phyloP scores from a whole-genome alignment of 2,888 invertebrate species.

The Hoplodrina ambigua region DNA sequence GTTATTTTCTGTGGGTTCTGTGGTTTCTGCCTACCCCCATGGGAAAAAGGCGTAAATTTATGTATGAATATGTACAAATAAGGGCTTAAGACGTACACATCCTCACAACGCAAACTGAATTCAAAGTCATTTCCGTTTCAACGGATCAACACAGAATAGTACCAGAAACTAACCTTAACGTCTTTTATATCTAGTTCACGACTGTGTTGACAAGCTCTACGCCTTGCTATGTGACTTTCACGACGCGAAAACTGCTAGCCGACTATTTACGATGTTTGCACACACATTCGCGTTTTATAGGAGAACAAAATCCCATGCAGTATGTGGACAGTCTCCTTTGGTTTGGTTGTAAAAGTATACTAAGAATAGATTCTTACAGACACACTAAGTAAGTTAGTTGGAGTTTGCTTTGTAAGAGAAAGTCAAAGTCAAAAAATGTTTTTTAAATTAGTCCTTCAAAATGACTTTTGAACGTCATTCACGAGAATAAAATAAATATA shows the following conservation, averaged over 20 bases:
- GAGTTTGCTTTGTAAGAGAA: background rate
- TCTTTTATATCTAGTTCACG: constrained; percentile 69
- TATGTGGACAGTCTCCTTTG: background rate
- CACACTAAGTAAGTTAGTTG: background rate
- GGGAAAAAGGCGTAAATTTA: too few species aligned
- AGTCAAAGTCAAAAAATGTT: background rate
- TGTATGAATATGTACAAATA: too few species aligned
- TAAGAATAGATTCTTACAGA: background rate
- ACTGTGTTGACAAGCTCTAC: constrained; percentile 64
- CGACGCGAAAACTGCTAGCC: constrained; percentile 29
- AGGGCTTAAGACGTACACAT: background rate
- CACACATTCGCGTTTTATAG: constrained; percentile 19
- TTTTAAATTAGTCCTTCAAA: too few species aligned
- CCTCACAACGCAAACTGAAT: background rate
- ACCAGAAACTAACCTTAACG: constrained; percentile 37
- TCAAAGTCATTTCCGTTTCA: constrained; percentile 16
- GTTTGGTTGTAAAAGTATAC: background rate
- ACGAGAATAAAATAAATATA: too few species aligned
- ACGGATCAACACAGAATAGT: constrained; percentile 26
- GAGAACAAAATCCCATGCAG: constrained; percentile 12
- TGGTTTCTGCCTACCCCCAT: too few species aligned
- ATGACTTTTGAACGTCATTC: too few species aligned
- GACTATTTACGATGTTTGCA: constrained; percentile 38
- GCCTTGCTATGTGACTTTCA: constrained; percentile 50
- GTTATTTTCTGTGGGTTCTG: too few species aligned